Evolutionary conservation across 2,113 vertebrate species (phyloP).

Genomic region (Apeltes quadracus): DNA sequence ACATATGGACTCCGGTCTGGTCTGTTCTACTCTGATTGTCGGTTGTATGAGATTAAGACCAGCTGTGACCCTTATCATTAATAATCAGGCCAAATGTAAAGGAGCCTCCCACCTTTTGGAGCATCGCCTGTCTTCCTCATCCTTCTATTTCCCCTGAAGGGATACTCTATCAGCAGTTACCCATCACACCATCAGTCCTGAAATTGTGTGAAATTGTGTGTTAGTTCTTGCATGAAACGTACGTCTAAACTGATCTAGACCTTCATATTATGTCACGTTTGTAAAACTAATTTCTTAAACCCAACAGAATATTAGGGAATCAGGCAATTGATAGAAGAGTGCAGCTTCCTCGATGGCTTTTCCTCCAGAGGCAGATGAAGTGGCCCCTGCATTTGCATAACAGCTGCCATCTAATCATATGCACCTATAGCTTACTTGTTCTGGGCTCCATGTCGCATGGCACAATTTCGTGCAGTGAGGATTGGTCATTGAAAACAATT

Average conservation of each 20-base stretch:
- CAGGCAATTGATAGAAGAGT: slow-evolving; percentile 4
- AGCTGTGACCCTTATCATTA: slow-evolving; percentile 3
- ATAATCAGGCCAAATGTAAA: slow-evolving; percentile 45
- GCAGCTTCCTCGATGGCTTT: slow-evolving; percentile 27
- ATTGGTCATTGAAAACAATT: slow-evolving; percentile 52
- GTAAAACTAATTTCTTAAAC: not conserved
- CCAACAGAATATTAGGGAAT: not conserved
- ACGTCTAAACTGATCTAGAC: not conserved
- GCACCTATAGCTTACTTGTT: slow-evolving; percentile 34
- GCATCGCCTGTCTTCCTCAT: not conserved
- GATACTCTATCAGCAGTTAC: slow-evolving; percentile 45
- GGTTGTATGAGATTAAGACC: slow-evolving; percentile 19
- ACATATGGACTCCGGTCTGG: not conserved
- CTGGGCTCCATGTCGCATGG: slow-evolving; percentile 32
- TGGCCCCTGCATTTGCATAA: slow-evolving; percentile 64
- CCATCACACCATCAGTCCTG: not conserved
- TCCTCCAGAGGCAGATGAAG: slow-evolving; percentile 64
- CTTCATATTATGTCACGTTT: not conserved
- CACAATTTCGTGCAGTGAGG: slow-evolving; percentile 22
- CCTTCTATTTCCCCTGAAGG: slow-evolving; percentile 33
- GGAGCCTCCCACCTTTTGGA: slow-evolving; percentile 16
- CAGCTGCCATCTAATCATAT: slow-evolving; percentile 65
- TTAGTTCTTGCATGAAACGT: not conserved
- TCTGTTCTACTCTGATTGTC: not conserved
- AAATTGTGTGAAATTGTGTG: not conserved